These are phyloP conservation scores for Achroia grisella DNA, from an alignment of 1,140 invertebrate species.

Conservation along the genomic window DNA sequence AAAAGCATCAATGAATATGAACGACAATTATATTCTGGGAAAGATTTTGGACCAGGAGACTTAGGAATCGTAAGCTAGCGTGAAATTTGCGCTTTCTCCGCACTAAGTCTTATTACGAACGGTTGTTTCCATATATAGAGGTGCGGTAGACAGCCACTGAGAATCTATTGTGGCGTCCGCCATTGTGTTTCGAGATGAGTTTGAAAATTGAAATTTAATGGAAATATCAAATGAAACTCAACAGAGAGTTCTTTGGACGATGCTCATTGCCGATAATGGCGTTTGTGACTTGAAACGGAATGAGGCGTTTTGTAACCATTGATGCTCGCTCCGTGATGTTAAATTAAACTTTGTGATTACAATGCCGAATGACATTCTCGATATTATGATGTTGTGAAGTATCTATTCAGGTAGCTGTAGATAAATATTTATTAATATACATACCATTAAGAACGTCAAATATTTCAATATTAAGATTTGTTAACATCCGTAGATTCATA, in stretches of 20 bases:
- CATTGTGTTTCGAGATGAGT: conserved; percentile 52
- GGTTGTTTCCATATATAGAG: conserved; percentile 11
- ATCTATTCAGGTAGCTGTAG: no score
- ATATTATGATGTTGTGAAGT: conserved; percentile 4
- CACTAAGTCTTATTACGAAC: conserved; percentile 13
- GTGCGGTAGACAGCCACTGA: conserved; percentile 15
- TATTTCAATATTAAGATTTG: no score
- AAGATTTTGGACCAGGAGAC: conserved; percentile 13
- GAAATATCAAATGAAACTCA: conserved; percentile 59
- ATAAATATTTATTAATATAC: background rate
- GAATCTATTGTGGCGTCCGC: conserved; percentile 29
- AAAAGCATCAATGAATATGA: conserved; percentile 46
- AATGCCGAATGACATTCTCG: conserved; percentile 11
- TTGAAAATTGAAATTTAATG: conserved; percentile 67
- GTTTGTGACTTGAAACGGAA: conserved; percentile 37
- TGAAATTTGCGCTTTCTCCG: conserved; percentile 36
- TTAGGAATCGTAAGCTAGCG: conserved; percentile 20
- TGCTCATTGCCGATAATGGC: conserved; percentile 38
- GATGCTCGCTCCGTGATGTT: conserved; percentile 22
- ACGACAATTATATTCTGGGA: conserved; percentile 31
- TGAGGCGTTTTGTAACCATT: conserved; percentile 24
- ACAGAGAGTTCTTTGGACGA: conserved; percentile 35
- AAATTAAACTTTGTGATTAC: conserved; percentile 36
- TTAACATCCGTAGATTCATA: no score
- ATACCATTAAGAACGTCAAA: background rate